A percentile compares a stretch with the other conserved stretches of the same genome.
Evolutionary conservation across 2,888 invertebrate genomes (phyloP).

Genomic region (Drosophila niveifrons): DNA sequence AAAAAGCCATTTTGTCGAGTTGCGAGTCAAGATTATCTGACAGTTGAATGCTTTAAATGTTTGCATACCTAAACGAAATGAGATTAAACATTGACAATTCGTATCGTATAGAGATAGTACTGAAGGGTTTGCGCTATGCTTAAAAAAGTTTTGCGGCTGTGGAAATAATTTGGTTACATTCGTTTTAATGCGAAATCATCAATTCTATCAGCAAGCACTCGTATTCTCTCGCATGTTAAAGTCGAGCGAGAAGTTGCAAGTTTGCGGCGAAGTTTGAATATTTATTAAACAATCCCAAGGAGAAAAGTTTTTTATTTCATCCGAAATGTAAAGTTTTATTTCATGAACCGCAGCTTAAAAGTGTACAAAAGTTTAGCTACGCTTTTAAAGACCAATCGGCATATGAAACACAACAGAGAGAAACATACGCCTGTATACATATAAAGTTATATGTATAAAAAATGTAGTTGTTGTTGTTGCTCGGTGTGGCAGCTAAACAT

Average conservation of each 20-base stretch:
- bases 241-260: constrained; percentile 13
- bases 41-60: no score
- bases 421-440: neutral
- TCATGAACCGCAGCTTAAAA: constrained; percentile 47
- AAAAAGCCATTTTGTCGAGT: no score
- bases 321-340: constrained; percentile 41
- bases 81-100: no score
- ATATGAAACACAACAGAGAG: constrained; percentile 13
- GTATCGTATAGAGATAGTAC: neutral
- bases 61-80: no score
- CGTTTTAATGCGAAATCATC: constrained; percentile 4
- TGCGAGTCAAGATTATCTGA: no score
- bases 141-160: neutral
- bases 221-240: constrained; percentile 10
- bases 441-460: neutral
- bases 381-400: constrained; percentile 43
- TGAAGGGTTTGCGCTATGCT: neutral
- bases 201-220: neutral
- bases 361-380: constrained; percentile 37
- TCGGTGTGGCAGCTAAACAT: constrained; percentile 22
- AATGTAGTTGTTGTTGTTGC: constrained; percentile 1
- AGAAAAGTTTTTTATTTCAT: constrained; percentile 32
- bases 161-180: constrained; percentile 6
- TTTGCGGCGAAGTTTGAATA: constrained; percentile 28
- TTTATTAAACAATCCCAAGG: constrained; percentile 19